phyloP scores from a whole-genome alignment of 2,113 vertebrate species.

The Columbina picui region DNA sequence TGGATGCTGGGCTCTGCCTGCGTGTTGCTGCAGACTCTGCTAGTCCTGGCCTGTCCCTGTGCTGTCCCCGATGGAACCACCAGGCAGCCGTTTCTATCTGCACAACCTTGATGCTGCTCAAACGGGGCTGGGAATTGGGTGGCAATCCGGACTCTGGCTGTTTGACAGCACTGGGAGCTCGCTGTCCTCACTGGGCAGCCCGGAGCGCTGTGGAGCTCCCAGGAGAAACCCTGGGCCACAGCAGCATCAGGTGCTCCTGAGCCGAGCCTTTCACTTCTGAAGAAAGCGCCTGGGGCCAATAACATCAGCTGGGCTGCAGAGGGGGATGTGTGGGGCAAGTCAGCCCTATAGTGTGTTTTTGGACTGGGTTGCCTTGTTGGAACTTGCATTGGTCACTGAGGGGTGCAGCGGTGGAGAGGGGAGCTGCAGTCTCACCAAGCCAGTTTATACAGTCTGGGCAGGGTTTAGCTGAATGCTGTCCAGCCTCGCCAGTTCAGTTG shows the following conservation, averaged over 20 bases:
- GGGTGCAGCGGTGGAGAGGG: not conserved
- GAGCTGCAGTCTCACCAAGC: not conserved
- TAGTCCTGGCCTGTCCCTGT: not conserved
- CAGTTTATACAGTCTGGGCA: fast-evolving
- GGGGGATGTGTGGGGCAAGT: not conserved
- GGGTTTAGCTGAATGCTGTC: not conserved
- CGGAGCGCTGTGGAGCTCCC: not conserved
- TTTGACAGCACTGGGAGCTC: not conserved
- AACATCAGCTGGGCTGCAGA: not conserved
- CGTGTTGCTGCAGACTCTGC: not conserved
- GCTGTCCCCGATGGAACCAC: not conserved
- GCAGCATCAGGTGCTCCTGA: not conserved
- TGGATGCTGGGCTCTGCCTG: not conserved
- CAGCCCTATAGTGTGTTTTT: not conserved
- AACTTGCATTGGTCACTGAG: not conserved
- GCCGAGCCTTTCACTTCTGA: not conserved
- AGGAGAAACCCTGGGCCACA: not conserved
- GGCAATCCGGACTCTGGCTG: not conserved
- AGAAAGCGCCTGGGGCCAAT: not conserved
- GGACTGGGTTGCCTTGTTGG: not conserved
- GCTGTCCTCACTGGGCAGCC: not conserved
- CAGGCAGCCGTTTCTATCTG: not conserved
- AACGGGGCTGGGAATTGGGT: not conserved
- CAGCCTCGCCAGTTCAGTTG: not conserved
- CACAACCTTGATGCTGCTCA: not conserved